These are phyloP conservation scores for Punctoribates punctum DNA, from an alignment of 2,888 invertebrate species.

Conservation along the genomic window DNA sequence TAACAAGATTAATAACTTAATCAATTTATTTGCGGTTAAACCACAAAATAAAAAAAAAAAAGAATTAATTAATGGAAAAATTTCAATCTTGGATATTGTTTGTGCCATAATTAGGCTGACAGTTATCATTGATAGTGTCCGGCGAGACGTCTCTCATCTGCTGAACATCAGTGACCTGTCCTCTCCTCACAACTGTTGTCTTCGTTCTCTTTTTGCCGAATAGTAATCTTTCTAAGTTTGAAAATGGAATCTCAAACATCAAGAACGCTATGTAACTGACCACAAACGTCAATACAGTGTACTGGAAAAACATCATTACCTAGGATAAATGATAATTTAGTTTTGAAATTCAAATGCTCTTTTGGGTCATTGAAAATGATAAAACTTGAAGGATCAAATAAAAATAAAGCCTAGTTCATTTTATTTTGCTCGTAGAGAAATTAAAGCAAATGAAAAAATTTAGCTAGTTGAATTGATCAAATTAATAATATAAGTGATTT, in stretches of 20 bases:
- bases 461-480: no score
- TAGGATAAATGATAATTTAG: conserved; percentile 9
- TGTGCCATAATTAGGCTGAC: neutral
- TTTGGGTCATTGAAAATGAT: neutral
- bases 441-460: no score
- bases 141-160: neutral
- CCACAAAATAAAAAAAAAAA: neutral
- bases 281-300: conserved; percentile 40
- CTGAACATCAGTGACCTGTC: neutral
- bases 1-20: no score
- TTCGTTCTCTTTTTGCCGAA: neutral
- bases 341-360: no score
- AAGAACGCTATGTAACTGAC: conserved; percentile 43
- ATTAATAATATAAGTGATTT: no score
- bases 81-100: neutral
- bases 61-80: neutral
- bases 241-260: conserved; percentile 42
- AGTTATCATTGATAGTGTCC: neutral
- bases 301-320: conserved; percentile 45
- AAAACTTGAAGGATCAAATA: no score
- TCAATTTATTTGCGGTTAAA: neutral
- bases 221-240: conserved; percentile 6
- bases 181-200: neutral
- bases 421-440: no score
- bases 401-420: no score